Conservation (phyloP, 2,888 invertebrate species). For the Camptogramma bilineatum region DNA sequence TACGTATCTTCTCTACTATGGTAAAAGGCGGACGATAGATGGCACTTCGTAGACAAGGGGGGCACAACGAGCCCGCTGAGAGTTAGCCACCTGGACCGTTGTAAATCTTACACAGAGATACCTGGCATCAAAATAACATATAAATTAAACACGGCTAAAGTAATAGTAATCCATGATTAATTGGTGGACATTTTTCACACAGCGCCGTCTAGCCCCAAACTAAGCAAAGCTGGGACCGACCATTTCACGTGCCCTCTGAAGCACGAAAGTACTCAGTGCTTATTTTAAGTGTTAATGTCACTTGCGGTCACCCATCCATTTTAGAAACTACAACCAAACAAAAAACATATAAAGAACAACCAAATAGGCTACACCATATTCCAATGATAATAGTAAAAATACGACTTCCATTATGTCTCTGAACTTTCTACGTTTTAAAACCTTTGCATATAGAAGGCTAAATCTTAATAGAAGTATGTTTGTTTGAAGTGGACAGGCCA, state of each 20-base stretch:
- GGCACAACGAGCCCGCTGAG: slow-evolving; percentile 42
- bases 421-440: background rate
- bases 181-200: too few species aligned
- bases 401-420: too few species aligned
- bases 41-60: slow-evolving; percentile 40
- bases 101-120: slow-evolving; percentile 38
- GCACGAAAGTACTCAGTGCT: too few species aligned
- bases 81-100: slow-evolving; percentile 44
- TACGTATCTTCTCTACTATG: slow-evolving; percentile 32
- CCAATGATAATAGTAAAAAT: too few species aligned
- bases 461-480: slow-evolving; percentile 43
- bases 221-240: too few species aligned
- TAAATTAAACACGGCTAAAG: slow-evolving; percentile 6
- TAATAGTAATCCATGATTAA: background rate
- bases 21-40: slow-evolving; percentile 61
- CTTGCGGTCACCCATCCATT: too few species aligned
- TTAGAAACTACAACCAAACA: too few species aligned
- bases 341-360: too few species aligned
- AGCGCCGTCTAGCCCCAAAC: too few species aligned
- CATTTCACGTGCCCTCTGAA: too few species aligned
- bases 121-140: slow-evolving; percentile 13
- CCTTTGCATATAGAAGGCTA: slow-evolving; percentile 1
- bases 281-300: too few species aligned
- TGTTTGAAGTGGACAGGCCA: slow-evolving; percentile 49
- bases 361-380: too few species aligned